phyloP scores from a whole-genome alignment of 2,888 invertebrate genomes.

The Stenotaenia linearis region DNA sequence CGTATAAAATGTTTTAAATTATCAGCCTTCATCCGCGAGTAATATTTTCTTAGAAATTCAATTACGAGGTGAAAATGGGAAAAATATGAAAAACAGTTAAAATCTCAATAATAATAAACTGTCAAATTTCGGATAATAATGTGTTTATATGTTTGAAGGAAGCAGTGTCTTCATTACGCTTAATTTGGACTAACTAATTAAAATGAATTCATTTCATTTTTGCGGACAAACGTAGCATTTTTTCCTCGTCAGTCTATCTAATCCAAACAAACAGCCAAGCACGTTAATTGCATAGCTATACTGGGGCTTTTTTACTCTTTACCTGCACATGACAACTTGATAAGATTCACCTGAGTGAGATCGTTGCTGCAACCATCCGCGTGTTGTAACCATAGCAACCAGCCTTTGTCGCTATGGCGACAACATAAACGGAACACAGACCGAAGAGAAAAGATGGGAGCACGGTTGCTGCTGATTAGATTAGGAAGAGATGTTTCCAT shows the following conservation, averaged over 20 bases:
- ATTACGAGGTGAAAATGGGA: no score
- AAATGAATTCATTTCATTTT: background rate
- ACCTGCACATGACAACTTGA: slow-evolving; percentile 18
- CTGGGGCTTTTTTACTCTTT: background rate
- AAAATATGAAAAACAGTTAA: no score
- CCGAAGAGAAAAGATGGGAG: background rate
- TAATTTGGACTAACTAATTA: background rate
- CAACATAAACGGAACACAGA: slow-evolving; percentile 8
- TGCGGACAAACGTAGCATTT: background rate
- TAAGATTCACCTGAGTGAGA: slow-evolving; percentile 16
- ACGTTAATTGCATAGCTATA: background rate
- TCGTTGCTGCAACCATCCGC: slow-evolving; percentile 6
- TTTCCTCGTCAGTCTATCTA: background rate
- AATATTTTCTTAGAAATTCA: no score
- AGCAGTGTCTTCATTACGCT: background rate
- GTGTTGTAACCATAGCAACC: slow-evolving; percentile 4
- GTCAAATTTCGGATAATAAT: no score
- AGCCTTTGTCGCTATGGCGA: background rate
- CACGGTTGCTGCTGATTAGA: slow-evolving; percentile 5
- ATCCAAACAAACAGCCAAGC: background rate
- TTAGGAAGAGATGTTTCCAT: slow-evolving; percentile 12
- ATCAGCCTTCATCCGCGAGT: no score
- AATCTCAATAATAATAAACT: no score
- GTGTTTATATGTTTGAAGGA: no score
- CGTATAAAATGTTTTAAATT: no score